Evolutionary conservation across 1,140 invertebrate species (phyloP), one percentile per base, ranked within the genome.

Genomic region (Whitmania pigra): DNA sequence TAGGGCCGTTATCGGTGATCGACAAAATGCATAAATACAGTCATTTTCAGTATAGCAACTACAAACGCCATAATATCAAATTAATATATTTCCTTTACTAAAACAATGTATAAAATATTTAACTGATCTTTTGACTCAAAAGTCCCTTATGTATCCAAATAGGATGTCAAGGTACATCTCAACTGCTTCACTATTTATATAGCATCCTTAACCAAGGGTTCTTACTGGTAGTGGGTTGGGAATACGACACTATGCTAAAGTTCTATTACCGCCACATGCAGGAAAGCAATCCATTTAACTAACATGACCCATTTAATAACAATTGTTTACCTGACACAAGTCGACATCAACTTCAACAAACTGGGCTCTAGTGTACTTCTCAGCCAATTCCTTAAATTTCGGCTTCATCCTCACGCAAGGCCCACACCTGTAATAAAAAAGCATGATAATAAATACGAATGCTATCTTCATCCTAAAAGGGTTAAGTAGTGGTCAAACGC

Each of bases 391-490:
- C 73, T 93, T 89, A 82, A 93, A 96, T 31, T 91, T 81, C 29
- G 95, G 95, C 25, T 91, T 91, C 77, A 98, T 95, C 77, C 87
- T 86, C 78, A 90, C 89, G 80, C 94, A 97, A 0, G 94, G 94
- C n/a, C 90, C 91, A 84, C 94, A 94, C 91, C 91, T 93, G 73
- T 13, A 63, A 22, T 69, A 40, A 36, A 69, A 69, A 31, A 69
- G 9, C 9, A 31, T 11, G 31, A 67, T 22, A 57, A 0, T 2
- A 63, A 63, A 63, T 31, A 31, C 6, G 7, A 7, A 63, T 25
- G 43, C 27, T 18, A 69, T 11, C 43, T 22, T 13, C 67, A 69
- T 40, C 22, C 22, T 7, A 69, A 69, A 7, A 6, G 4, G 22
- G 0, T 69, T 17, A 2, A 27, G 5, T 1, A 69, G 9, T 31